phyloP scores from a whole-genome alignment of 2,888 invertebrate genomes.

The Trypoxylon attenuatum region DNA sequence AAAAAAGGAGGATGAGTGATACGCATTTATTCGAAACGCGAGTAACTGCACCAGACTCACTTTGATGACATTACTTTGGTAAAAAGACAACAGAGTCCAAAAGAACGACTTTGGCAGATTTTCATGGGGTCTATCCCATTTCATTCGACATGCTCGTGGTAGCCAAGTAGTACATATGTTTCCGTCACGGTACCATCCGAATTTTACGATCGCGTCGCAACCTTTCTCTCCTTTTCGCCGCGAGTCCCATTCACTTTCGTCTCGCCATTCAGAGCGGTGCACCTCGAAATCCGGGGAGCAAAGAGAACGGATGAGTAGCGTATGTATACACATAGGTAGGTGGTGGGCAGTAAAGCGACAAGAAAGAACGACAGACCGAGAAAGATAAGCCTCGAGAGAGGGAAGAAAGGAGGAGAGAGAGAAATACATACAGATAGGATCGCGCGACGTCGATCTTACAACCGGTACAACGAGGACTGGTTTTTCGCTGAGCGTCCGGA shows the following conservation, averaged over 20 bases:
- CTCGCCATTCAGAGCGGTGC: conserved; percentile 59
- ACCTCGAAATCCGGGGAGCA: conserved; percentile 40
- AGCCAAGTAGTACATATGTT: conserved; percentile 22
- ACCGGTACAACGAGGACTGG: conserved; percentile 55
- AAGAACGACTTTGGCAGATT: too few species aligned
- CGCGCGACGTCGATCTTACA: conserved; percentile 35
- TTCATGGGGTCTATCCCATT: too few species aligned
- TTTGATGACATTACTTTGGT: too few species aligned
- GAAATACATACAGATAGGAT: conserved; percentile 50
- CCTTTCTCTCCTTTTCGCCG: conserved; percentile 23
- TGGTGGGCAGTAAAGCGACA: too few species aligned
- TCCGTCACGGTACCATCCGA: conserved; percentile 27
- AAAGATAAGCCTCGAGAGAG: background rate
- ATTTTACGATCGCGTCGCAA: conserved; percentile 40
- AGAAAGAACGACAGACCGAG: too few species aligned
- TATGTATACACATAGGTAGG: too few species aligned
- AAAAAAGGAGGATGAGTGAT: too few species aligned
- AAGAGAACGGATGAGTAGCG: too few species aligned
- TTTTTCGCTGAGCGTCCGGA: conserved; percentile 48
- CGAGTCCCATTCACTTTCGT: conserved; percentile 62
- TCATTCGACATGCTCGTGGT: too few species aligned
- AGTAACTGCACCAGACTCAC: too few species aligned
- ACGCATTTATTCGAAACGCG: too few species aligned
- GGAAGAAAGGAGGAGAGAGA: conserved; percentile 17
- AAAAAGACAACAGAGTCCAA: too few species aligned